Base-by-base conservation (phyloP, 1,140 invertebrate species). In the Drosophila aff. region DNA sequence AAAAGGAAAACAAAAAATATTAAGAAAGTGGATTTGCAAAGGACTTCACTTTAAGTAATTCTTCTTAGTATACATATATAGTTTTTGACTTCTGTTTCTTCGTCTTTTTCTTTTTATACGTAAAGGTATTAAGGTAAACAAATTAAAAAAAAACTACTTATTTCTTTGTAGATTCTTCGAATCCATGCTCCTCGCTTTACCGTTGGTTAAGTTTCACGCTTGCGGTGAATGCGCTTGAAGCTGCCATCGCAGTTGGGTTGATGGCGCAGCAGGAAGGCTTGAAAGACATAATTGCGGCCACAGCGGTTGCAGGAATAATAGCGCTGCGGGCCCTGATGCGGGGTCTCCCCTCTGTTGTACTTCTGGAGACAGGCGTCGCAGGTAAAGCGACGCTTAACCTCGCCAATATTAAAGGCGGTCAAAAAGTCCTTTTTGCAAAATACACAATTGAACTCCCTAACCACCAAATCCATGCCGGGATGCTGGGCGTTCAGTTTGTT, bases 351-450 rank as follows among this genome's bases (percentile, higher is more conserved):
- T 55, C 91, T 92, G 3, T 87, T 92, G 57, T 90, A 92, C 61
- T 92, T 92, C n/a, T 92, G 84, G 23, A 84, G 86, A 38, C 92
- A 92, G 3, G 73, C 18, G 33, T 92, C 92, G 66, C 92, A 92
- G 28, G 92, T 81, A 49, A 91, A 92, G 36, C 92, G 92, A 1
- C 92, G 76, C 66, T 91, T 92, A 41, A 83, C 91, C 58, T 87
- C 80, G 1, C 90, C 92, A 4, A 80, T 79, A 26, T 92, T 87
- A 38, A 92, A 92, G n/a, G 82, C 90, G 0, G 81, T 92, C 2
- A 84, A 92, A 8, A 92, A 92, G 33, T 91, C 84, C 11, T 90
- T 59, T 0, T 68, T 43, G 46, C 92, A 92, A 41, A 92, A 92
- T 9, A 82, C 81, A 61, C 92, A 92, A 1, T 75, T 82, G 52